These are phyloP conservation scores for Atta colombica DNA, from an alignment of 1,140 invertebrate species.

Conservation along the genomic window DNA sequence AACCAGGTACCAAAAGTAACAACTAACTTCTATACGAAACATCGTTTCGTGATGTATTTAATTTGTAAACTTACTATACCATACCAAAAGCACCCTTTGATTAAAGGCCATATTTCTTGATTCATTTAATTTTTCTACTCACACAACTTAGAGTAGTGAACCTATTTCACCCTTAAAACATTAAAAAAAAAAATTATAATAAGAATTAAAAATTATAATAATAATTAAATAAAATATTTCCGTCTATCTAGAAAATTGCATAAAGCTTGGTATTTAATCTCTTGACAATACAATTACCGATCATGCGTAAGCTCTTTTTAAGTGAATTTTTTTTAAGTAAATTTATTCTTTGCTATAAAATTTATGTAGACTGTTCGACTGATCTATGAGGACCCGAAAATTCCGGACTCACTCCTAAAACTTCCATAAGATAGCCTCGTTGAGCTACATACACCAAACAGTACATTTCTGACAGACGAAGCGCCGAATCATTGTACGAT, in stretches of 20 bases:
- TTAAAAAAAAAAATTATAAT: constrained; percentile 6
- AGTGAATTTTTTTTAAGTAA: not conserved
- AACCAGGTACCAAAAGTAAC: constrained; percentile 79
- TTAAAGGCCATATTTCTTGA: constrained; percentile 44
- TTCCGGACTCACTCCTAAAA: constrained; percentile 87
- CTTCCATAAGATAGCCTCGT: constrained; percentile 88
- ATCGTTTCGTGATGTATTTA: constrained; percentile 4
- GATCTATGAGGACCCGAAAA: constrained; percentile 83
- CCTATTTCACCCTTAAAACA: not conserved
- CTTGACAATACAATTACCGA: not conserved
- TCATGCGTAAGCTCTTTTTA: not conserved
- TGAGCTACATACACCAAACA: constrained; percentile 92
- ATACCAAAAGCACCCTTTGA: constrained; percentile 6
- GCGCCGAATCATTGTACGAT: constrained; percentile 88
- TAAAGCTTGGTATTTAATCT: not conserved
- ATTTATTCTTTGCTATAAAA: not conserved
- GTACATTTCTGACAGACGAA: constrained; percentile 90
- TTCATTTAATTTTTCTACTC: constrained; percentile 3
- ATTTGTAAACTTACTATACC: not conserved
- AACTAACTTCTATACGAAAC: constrained; percentile 2
- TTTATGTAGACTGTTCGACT: constrained; percentile 36
- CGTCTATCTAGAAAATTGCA: not conserved
- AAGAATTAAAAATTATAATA: too few species aligned
- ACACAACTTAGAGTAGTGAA: not conserved
- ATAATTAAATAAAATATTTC: not conserved